Percentiles rank a stretch among this genome's conserved stretches.
Conservation (phyloP, 2,888 invertebrate species). For the Chymomyza procnemis region DNA sequence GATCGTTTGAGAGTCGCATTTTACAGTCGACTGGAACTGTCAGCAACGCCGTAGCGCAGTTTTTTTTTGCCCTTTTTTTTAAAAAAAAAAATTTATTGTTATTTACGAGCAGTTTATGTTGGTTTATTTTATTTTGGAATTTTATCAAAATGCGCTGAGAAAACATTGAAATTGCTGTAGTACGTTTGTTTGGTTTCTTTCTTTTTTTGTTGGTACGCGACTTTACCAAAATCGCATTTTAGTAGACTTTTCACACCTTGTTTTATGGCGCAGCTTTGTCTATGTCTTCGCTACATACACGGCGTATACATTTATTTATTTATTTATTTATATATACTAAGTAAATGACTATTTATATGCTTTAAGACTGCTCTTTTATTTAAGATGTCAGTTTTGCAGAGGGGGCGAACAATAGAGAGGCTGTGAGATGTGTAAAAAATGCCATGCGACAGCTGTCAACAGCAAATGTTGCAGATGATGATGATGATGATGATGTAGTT, state of each 20-base stretch:
- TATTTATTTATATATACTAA: not conserved
- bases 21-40: not conserved
- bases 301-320: too few relatives aligned
- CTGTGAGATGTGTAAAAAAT: conserved; percentile 4
- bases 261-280: conserved; percentile 15
- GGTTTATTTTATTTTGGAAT: conserved; percentile 41
- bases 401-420: too few relatives aligned
- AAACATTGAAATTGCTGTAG: not conserved
- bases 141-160: conserved; percentile 44
- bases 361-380: too few relatives aligned
- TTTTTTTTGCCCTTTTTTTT: conserved; percentile 2
- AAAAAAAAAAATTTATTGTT: conserved; percentile 64
- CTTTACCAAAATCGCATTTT: conserved; percentile 46
- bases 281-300: not conserved
- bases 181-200: conserved; percentile 14
- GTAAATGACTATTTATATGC: too few relatives aligned
- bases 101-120: conserved; percentile 40
- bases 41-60: not conserved
- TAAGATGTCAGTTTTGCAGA: not conserved
- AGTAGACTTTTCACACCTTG: conserved; percentile 60
- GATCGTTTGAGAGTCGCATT: not conserved
- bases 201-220: not conserved
- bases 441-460: conserved; percentile 68
- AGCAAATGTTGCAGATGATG: not conserved
- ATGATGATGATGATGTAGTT: conserved; percentile 8